Evolutionary conservation across 2,797 vertebrate species (phyloP).

Genomic region (Hapalemur alaotrensis): DNA sequence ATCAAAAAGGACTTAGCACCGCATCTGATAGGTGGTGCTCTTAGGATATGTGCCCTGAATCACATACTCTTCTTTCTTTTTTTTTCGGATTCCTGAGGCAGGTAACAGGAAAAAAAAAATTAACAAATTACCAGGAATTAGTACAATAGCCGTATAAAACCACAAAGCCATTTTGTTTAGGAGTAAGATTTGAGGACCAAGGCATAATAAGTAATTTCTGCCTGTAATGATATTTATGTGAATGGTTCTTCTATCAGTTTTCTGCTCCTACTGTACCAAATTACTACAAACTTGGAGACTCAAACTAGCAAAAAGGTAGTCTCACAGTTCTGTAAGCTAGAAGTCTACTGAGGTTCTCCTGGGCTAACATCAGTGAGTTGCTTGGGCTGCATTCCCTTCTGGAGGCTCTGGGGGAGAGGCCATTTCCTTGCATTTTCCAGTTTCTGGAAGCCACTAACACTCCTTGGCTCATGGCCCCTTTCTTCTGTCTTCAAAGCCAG

Average conservation of each 20-base stretch:
- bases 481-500: background rate
- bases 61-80: background rate
- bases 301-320: background rate
- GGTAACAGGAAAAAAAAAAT: background rate
- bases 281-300: background rate
- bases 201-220: background rate
- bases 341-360: background rate
- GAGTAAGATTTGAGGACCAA: background rate
- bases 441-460: background rate
- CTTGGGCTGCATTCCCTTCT: background rate
- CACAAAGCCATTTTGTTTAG: background rate
- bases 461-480: background rate
- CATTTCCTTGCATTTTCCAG: background rate
- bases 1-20: background rate
- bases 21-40: background rate
- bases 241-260: background rate
- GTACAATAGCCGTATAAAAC: background rate
- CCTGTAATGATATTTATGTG: background rate
- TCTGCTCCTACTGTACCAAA: background rate
- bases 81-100: background rate
- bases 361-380: background rate
- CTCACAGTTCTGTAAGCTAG: background rate
- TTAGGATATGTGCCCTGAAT: background rate
- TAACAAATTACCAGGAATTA: background rate
- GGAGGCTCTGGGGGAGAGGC: background rate